phyloP scores from a whole-genome alignment of 2,888 invertebrate genomes.

The Drosophila barbarae region DNA sequence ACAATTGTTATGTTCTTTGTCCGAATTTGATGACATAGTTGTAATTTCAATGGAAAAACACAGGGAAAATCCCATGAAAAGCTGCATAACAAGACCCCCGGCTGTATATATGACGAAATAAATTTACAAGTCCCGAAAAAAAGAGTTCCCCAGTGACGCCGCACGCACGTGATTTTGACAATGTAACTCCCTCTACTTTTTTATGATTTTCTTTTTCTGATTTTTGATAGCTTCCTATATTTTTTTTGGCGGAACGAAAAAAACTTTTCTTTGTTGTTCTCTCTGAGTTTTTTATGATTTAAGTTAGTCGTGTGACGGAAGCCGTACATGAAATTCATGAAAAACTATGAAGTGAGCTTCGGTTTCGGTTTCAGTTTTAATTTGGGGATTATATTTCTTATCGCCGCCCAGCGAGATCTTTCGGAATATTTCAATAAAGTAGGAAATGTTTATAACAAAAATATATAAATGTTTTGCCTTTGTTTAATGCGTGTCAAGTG shows the following conservation, averaged over 20 bases:
- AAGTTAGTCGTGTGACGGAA: conserved; percentile 39
- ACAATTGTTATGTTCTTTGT: not conserved
- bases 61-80: conserved; percentile 33
- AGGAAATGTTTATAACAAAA: conserved; percentile 17
- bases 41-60: conserved; percentile 11
- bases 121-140: conserved; percentile 56
- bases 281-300: conserved; percentile 50
- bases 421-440: conserved; percentile 5
- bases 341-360: conserved; percentile 13
- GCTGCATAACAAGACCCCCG: conserved; percentile 38
- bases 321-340: conserved; percentile 19
- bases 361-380: conserved; percentile 47
- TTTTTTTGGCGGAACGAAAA: conserved; percentile 50
- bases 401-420: conserved; percentile 19
- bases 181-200: conserved; percentile 42
- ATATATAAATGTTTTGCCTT: conserved; percentile 25
- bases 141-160: conserved; percentile 32
- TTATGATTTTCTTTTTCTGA: conserved; percentile 31
- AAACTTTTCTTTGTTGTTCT: conserved; percentile 48
- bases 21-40: conserved; percentile 46
- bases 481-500: conserved; percentile 72
- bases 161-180: conserved; percentile 71
- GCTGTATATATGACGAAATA: conserved; percentile 56
- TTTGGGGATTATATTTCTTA: conserved; percentile 13
- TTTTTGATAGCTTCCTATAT: conserved; percentile 19